Evolutionary conservation across 2,888 invertebrate species (phyloP).

Genomic region (Tenthredo mesomela): DNA sequence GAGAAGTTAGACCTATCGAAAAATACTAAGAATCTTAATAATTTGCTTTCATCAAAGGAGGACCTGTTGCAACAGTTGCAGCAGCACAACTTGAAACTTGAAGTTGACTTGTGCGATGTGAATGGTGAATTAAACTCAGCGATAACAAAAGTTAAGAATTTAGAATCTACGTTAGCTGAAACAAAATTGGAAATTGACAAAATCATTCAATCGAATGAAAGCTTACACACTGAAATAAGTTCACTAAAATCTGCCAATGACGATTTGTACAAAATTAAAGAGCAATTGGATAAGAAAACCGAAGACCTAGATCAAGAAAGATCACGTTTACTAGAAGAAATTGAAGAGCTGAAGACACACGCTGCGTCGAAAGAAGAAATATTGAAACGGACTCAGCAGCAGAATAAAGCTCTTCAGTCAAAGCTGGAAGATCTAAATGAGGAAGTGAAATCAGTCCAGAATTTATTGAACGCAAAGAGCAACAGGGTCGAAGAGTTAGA

Average conservation of each 20-base stretch:
- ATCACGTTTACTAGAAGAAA: slow-evolving; percentile 48
- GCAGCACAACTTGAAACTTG: not conserved
- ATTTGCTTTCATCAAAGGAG: slow-evolving; percentile 56
- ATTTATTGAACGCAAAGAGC: slow-evolving; percentile 2
- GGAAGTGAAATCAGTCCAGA: slow-evolving; percentile 25
- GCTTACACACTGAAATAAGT: not conserved
- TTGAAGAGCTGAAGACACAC: slow-evolving; percentile 4
- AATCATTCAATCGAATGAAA: not conserved
- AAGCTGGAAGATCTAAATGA: slow-evolving; percentile 9
- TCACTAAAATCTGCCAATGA: not conserved
- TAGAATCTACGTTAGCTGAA: slow-evolving; percentile 15
- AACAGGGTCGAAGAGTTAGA: not conserved
- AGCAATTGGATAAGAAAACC: slow-evolving; percentile 52
- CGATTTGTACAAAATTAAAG: slow-evolving; percentile 40
- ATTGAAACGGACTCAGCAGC: slow-evolving; percentile 44
- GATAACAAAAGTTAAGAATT: not conserved
- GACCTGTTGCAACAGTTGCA: slow-evolving; percentile 51
- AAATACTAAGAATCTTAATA: slow-evolving; percentile 58
- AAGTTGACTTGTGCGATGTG: not conserved
- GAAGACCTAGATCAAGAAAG: slow-evolving; percentile 54
- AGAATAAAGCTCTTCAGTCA: slow-evolving; percentile 35
- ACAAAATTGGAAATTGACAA: slow-evolving; percentile 4
- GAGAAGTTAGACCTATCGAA: slow-evolving; percentile 57
- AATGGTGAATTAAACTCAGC: not conserved
- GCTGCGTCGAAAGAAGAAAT: not conserved